Percentiles rank a stretch among this genome's conserved stretches.
These are phyloP conservation scores for Saimiri boliviensis DNA, from an alignment of 2,113 vertebrate species.

Conservation along the genomic window DNA sequence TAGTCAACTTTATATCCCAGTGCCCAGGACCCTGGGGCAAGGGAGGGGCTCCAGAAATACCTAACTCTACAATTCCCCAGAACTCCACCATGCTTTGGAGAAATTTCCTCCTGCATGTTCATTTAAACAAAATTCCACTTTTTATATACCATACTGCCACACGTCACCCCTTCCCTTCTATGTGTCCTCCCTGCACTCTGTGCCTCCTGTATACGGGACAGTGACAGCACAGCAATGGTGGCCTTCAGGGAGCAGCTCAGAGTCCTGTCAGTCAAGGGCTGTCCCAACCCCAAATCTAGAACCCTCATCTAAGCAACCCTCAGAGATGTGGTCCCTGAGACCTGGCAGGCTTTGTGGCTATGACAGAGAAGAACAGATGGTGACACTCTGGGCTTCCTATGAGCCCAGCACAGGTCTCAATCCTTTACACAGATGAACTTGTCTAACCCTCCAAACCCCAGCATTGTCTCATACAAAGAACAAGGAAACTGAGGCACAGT, in stretches of 20 bases:
- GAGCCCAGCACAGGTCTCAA: no score
- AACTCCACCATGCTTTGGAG: background rate
- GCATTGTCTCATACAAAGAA: background rate
- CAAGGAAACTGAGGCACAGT: background rate
- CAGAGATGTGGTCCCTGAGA: background rate
- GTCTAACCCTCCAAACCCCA: no score
- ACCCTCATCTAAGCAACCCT: background rate
- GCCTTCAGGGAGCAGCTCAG: background rate
- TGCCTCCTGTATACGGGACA: background rate
- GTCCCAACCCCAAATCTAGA: background rate
- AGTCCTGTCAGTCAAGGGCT: background rate
- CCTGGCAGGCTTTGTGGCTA: background rate
- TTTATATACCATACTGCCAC: background rate
- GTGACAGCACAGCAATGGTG: accelerated
- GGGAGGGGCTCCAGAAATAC: background rate
- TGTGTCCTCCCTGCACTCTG: background rate
- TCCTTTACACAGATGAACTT: no score
- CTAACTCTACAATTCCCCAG: background rate
- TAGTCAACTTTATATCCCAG: no score
- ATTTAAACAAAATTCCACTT: background rate
- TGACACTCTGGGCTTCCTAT: no score
- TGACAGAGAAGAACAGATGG: background rate
- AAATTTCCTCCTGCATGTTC: background rate
- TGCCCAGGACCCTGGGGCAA: background rate
- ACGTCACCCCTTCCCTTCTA: background rate